phyloP scores from a whole-genome alignment of 30 jellyfish, hydroid and myxozoan genomes.

The Pelagia noctiluca region DNA sequence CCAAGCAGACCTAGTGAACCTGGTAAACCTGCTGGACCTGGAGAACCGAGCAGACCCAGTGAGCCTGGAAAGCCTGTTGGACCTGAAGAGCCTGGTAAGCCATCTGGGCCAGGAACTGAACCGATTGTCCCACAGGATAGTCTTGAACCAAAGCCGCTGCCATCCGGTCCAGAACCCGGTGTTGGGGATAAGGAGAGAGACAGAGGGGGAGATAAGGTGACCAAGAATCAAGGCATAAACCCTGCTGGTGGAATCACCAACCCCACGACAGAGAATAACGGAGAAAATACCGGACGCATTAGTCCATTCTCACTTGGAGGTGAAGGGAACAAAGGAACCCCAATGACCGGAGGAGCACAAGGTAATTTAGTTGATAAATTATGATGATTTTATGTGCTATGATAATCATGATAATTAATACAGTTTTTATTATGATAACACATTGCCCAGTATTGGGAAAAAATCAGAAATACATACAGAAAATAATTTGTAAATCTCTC shows the following conservation, averaged over 20 bases:
- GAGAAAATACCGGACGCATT: constrained; percentile 61
- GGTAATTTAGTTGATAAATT: constrained; percentile 24
- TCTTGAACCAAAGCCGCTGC: constrained; percentile 14
- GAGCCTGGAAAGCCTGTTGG: neutral
- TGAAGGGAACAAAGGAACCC: constrained; percentile 64
- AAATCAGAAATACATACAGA: neutral
- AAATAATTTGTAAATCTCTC: neutral
- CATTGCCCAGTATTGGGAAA: neutral
- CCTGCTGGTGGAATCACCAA: constrained; percentile 66
- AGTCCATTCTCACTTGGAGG: constrained; percentile 45
- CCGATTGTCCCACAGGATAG: neutral
- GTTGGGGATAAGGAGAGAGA: constrained; percentile 61
- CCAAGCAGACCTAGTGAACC: no score
- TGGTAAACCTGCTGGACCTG: neutral
- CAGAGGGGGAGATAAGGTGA: constrained; percentile 68
- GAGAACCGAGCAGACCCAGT: neutral
- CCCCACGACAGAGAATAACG: constrained; percentile 55
- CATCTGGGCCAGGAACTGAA: neutral
- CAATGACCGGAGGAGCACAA: constrained; percentile 67
- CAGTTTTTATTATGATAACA: neutral
- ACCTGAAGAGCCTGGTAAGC: neutral
- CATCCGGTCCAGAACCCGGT: constrained; percentile 51
- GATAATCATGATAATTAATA: neutral
- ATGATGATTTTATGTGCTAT: neutral
- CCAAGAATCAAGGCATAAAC: constrained; percentile 52